Percentiles rank a stretch among this genome's conserved stretches.
Evolutionary conservation across 2,888 invertebrate species (phyloP).

Genomic region (Eristalis intricaria): DNA sequence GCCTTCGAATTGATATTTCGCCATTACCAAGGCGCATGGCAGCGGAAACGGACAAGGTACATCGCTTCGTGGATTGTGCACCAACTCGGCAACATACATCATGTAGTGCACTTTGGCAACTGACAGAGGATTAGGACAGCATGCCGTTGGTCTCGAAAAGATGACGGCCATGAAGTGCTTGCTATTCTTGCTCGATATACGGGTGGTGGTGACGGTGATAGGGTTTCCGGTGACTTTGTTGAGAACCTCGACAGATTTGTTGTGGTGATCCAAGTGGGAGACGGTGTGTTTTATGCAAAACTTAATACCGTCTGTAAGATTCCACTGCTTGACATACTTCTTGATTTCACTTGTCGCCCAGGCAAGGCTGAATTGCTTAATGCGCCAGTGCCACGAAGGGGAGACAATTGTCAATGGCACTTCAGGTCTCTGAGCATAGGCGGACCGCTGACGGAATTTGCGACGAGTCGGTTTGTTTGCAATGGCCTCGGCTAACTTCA

Average conservation of each 20-base stretch:
- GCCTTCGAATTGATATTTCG: slow-evolving; percentile 78
- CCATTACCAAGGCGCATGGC: slow-evolving; percentile 75
- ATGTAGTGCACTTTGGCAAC: slow-evolving; percentile 79
- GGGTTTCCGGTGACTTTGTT: not conserved
- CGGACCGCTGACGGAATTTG: not conserved
- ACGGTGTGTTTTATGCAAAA: slow-evolving; percentile 73
- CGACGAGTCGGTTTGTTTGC: not conserved
- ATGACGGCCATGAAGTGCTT: slow-evolving; percentile 76
- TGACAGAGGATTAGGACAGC: slow-evolving; percentile 78
- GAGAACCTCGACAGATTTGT: slow-evolving; percentile 8
- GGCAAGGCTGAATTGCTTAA: slow-evolving; percentile 74
- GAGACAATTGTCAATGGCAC: not conserved
- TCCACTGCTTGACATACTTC: slow-evolving; percentile 76
- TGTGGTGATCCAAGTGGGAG: slow-evolving; percentile 32
- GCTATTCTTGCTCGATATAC: slow-evolving; percentile 68
- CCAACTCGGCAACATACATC: slow-evolving; percentile 74
- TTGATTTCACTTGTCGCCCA: slow-evolving; percentile 74
- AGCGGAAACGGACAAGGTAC: slow-evolving; percentile 31
- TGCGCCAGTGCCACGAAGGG: slow-evolving; percentile 46
- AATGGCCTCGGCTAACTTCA: slow-evolving; percentile 18
- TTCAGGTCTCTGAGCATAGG: not conserved
- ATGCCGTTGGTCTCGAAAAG: slow-evolving; percentile 77
- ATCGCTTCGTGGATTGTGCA: slow-evolving; percentile 8
- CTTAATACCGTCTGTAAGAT: slow-evolving; percentile 76
- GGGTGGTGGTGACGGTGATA: not conserved